Percentiles rank a stretch among this genome's conserved stretches.
phyloP scores from a whole-genome alignment of 1,140 invertebrate genomes.

The Dendroctonus valens region DNA sequence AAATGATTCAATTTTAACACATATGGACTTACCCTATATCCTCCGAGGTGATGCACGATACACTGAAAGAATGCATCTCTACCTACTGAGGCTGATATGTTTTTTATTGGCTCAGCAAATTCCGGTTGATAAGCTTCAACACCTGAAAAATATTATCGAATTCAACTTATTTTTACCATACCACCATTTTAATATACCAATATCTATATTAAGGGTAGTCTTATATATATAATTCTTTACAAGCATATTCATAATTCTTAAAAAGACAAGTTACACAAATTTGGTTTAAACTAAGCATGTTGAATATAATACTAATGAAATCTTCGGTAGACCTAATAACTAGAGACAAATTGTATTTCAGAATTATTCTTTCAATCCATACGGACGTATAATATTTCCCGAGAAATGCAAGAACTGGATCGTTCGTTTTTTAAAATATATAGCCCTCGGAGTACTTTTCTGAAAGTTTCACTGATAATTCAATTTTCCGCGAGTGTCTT shows the following conservation, averaged over 20 bases:
- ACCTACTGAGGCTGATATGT: slow-evolving; percentile 80
- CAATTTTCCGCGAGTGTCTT: slow-evolving; percentile 18
- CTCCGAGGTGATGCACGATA: slow-evolving; percentile 80
- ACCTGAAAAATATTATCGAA: slow-evolving; percentile 21
- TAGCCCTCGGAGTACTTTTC: slow-evolving; percentile 16
- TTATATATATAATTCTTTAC: no score
- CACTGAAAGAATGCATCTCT: slow-evolving; percentile 86
- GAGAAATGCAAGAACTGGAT: slow-evolving; percentile 9
- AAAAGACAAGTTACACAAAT: no score
- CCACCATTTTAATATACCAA: no score
- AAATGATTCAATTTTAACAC: neutral
- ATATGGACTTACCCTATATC: slow-evolving; percentile 77
- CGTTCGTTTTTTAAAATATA: slow-evolving; percentile 16
- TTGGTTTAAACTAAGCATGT: no score
- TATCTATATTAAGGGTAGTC: no score
- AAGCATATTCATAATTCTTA: no score
- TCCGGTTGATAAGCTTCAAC: slow-evolving; percentile 74
- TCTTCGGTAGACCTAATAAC: no score
- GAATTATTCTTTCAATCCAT: no score
- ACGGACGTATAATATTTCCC: slow-evolving; percentile 4
- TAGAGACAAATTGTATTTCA: no score
- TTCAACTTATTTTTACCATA: no score
- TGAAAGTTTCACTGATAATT: slow-evolving; percentile 20
- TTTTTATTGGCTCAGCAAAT: slow-evolving; percentile 77
- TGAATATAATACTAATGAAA: no score